phyloP scores from a whole-genome alignment of 2,113 vertebrate species.

The Miniopterus natalensis region DNA sequence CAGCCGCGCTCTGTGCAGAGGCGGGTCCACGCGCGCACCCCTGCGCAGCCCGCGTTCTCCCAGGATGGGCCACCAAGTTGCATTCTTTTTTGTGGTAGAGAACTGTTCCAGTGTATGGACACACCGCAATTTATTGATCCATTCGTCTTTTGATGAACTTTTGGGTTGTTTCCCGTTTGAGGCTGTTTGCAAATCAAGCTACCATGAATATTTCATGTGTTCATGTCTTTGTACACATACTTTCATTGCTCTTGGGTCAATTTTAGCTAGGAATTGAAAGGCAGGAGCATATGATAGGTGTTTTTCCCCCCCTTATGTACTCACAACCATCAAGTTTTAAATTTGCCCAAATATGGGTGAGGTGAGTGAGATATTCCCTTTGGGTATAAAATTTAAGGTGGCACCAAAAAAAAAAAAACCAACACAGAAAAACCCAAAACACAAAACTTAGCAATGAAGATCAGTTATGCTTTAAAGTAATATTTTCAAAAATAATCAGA shows the following conservation, averaged over 20 bases:
- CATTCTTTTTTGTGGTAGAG: background rate
- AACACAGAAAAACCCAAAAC: no score
- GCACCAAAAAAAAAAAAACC: no score
- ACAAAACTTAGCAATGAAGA: no score
- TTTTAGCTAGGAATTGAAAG: background rate
- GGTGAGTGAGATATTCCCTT: no score
- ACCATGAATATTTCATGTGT: background rate
- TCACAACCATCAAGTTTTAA: no score
- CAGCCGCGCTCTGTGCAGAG: background rate
- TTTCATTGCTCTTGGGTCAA: background rate
- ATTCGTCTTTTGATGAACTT: background rate
- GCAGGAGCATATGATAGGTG: background rate
- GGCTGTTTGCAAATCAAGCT: background rate
- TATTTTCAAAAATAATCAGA: background rate
- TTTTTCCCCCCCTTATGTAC: background rate
- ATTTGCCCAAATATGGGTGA: no score
- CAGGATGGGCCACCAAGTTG: background rate
- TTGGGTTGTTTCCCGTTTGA: background rate
- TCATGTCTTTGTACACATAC: background rate
- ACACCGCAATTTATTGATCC: background rate
- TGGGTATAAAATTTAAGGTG: no score
- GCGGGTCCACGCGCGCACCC: no score
- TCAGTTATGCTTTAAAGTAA: no score
- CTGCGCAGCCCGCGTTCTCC: background rate
- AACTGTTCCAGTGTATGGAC: background rate